phyloP scores from a whole-genome alignment of 2,113 vertebrate species.

The Spizaetus ornatus region DNA sequence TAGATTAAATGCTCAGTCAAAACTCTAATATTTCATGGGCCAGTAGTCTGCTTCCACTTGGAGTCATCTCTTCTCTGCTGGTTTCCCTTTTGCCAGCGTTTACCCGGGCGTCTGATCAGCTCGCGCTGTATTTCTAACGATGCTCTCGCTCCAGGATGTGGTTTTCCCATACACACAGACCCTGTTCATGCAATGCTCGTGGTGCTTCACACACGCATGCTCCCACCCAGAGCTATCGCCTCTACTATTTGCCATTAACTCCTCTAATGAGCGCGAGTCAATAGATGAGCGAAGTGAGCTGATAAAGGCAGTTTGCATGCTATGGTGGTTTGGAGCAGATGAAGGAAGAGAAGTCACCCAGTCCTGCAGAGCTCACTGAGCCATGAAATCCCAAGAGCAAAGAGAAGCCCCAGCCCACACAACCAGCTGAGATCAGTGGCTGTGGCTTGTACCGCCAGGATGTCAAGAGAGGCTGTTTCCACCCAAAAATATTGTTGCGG shows the following conservation, averaged over 20 bases:
- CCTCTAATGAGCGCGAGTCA: neutral
- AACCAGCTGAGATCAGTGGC: neutral
- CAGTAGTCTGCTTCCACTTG: neutral
- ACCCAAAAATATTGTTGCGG: neutral
- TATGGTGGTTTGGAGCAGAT: neutral
- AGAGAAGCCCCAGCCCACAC: neutral
- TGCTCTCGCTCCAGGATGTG: neutral
- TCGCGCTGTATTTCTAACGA: fast-evolving
- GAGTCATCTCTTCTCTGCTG: neutral
- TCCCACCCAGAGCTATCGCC: fast-evolving
- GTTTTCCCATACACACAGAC: fast-evolving
- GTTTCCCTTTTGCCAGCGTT: neutral
- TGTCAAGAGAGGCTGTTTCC: neutral
- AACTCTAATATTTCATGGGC: neutral
- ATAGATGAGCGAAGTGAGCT: neutral
- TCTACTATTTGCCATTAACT: neutral
- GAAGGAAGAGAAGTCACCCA: neutral
- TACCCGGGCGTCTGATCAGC: neutral
- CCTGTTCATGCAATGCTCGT: fast-evolving
- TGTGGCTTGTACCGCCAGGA: neutral
- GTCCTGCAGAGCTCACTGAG: neutral
- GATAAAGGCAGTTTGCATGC: neutral
- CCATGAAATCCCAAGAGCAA: neutral
- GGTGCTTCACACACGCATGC: neutral
- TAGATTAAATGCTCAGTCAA: neutral